Percentiles rank a stretch among this genome's conserved stretches.
These are phyloP conservation scores for Dysdera silvatica DNA, from an alignment of 1,140 invertebrate species.

Conservation along the genomic window DNA sequence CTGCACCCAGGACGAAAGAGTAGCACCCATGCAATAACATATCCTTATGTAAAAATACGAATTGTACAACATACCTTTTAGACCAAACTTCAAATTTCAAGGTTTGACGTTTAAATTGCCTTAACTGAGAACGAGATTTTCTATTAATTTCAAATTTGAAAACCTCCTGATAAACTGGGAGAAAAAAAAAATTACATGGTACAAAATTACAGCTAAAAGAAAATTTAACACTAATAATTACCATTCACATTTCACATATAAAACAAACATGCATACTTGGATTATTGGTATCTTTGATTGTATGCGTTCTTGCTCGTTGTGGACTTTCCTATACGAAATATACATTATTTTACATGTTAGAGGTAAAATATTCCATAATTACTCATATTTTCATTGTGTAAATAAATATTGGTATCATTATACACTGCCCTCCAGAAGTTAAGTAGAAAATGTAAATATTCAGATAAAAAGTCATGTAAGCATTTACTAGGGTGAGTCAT, in stretches of 20 bases:
- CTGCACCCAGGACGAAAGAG: no score
- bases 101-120: slow-evolving; percentile 77
- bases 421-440: no score
- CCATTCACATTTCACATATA: neutral
- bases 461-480: no score
- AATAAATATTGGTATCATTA: no score
- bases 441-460: no score
- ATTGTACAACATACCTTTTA: slow-evolving; percentile 64
- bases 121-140: slow-evolving; percentile 63
- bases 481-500: no score
- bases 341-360: no score
- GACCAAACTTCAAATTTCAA: slow-evolving; percentile 87
- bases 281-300: slow-evolving; percentile 75
- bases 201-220: slow-evolving; percentile 21
- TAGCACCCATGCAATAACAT: no score
- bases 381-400: no score
- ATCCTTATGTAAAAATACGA: neutral
- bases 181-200: no score
- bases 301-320: slow-evolving; percentile 63
- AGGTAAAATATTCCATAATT: no score
- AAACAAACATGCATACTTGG: slow-evolving; percentile 49
- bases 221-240: neutral
- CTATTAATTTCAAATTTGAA: slow-evolving; percentile 72
- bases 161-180: slow-evolving; percentile 64
- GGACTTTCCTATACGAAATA: slow-evolving; percentile 74